Evolutionary conservation across 2,797 vertebrate genomes (phyloP), one percentile per base, ranked within the genome.

Genomic region (Crax fasciolata): DNA sequence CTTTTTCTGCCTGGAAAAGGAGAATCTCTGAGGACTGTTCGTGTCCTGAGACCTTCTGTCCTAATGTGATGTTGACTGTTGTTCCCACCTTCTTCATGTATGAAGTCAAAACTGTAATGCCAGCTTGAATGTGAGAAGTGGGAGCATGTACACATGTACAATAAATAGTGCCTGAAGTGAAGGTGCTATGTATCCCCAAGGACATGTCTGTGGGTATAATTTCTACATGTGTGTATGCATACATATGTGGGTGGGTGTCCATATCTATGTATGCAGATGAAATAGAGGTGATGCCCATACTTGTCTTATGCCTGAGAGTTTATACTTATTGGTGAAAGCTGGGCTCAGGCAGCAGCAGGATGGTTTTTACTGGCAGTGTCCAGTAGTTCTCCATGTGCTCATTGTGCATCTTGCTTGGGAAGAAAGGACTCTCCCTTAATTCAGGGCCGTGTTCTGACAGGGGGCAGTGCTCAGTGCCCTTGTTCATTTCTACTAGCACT

Each of bases 351-450:
- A 59, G 27, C 24, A 18, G 43, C 48, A 48, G 41, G 38, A 54
- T 25, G 51, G 35, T 84, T 70, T 84, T 70, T 43, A 20, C 16
- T 0, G 2, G 24, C 52, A 1, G 0, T 0, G 0, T 51, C 52
- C 25, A 46, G 46, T 20, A 25, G 28, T 27, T 67, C 44, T 78
- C 1, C 1, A 17, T n/a, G 2, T 1, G 5, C 44, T 70, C 35
- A 1, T n/a, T 38, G 38, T 15, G 30, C 7, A 12, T 18, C 57
- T 38, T 18, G 0, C 1, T 23, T 6, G 35, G 19, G 25, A 51
- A 72, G 35, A n/a, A 54, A 38, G 51, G 16, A 7, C 55, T 65
- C 17, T 18, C 23, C 38, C 4, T 1, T 57, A 83, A 58, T 24
- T 51, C 21, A 30, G 54, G 74, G 35, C 32, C 14, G 2, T 1